A percentile compares a stretch with the other conserved stretches of the same genome.
Conservation (phyloP, 2,888 invertebrate genomes). For the Brenthis daphne region DNA sequence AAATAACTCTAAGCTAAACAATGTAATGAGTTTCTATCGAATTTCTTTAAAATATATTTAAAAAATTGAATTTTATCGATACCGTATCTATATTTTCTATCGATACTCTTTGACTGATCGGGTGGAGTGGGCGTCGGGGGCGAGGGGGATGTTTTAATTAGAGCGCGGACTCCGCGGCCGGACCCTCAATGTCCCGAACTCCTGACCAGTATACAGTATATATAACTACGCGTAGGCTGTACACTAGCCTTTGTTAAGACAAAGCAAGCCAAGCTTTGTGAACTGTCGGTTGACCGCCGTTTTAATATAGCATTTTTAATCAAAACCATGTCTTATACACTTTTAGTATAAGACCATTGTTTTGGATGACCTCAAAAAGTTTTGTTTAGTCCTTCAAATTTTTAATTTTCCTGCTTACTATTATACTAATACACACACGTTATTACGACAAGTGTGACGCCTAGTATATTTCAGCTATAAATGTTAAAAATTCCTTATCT, state of each 20-base stretch:
- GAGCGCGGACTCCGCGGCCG: constrained; percentile 71
- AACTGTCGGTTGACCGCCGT: constrained; percentile 42
- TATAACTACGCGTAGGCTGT: constrained; percentile 34
- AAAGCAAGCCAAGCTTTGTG: constrained; percentile 41
- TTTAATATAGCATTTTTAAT: constrained; percentile 42
- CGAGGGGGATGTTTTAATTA: constrained; percentile 72
- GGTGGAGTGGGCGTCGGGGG: constrained; percentile 42
- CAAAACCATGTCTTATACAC: constrained; percentile 34
- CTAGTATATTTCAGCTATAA: no score
- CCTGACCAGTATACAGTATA: constrained; percentile 36
- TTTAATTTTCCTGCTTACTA: background rate
- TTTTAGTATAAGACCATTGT: constrained; percentile 34
- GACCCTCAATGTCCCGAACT: constrained; percentile 52
- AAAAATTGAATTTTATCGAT: background rate
- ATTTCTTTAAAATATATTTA: no score
- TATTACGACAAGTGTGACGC: no score
- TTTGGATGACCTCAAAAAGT: constrained; percentile 22
- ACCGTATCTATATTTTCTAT: constrained; percentile 1
- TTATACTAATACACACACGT: background rate
- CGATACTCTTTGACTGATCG: constrained; percentile 37
- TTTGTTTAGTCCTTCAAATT: constrained; percentile 5
- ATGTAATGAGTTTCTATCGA: no score
- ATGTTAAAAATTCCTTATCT: no score
- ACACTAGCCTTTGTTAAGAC: constrained; percentile 43
- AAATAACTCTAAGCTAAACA: no score